Evolutionary conservation across 1,140 invertebrate genomes (phyloP).

Genomic region (Macrocentrus cingulum): DNA sequence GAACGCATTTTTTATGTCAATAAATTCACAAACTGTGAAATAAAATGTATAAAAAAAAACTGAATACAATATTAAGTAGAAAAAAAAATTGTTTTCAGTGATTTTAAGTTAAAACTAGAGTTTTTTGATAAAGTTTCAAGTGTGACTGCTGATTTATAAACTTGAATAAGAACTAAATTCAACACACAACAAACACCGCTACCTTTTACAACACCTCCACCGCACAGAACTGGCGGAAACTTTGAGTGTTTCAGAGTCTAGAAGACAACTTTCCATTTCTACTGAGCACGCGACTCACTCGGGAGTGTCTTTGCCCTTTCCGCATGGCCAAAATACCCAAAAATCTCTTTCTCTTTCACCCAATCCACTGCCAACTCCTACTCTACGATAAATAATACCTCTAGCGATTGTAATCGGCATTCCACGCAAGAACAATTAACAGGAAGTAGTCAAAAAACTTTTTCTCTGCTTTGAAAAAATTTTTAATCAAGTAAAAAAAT

Average conservation of each 20-base stretch:
- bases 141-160: not conserved
- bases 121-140: not conserved
- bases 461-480: no score
- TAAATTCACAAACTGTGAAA: not conserved
- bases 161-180: not conserved
- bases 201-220: constrained; percentile 31
- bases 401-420: no score
- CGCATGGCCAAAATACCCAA: not conserved
- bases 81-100: constrained; percentile 7
- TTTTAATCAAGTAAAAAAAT: no score
- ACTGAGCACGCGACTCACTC: constrained; percentile 32
- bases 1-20: constrained; percentile 3
- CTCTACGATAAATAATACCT: no score
- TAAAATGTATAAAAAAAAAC: not conserved
- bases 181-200: constrained; percentile 18
- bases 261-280: constrained; percentile 51
- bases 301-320: constrained; percentile 3
- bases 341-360: not conserved
- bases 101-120: constrained; percentile 25
- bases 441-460: no score
- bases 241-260: constrained; percentile 18
- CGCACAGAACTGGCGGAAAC: constrained; percentile 26
- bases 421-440: no score
- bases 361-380: no score
- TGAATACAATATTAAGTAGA: not conserved